A percentile compares a stretch with the other conserved stretches of the same genome.
phyloP scores from a whole-genome alignment of 2,113 vertebrate species.

The Rhegmatorhina hoffmannsi region DNA sequence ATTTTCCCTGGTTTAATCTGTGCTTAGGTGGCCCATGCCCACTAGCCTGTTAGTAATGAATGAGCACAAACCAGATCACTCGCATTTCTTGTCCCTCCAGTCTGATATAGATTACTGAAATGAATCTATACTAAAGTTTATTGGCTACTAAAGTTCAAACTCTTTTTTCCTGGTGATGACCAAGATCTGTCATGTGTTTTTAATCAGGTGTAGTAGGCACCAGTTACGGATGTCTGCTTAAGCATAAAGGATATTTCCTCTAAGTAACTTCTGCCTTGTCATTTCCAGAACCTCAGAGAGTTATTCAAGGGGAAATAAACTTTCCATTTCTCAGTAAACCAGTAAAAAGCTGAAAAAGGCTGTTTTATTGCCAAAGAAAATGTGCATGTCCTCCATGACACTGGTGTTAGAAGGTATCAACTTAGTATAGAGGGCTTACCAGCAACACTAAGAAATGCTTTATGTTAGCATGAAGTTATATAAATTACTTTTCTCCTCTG shows the following conservation, averaged over 20 bases:
- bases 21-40: not conserved
- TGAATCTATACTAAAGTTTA: not conserved
- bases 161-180: not conserved
- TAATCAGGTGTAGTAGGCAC: not conserved
- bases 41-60: not conserved
- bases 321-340: not conserved
- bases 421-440: not conserved
- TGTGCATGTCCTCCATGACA: not conserved
- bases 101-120: not conserved
- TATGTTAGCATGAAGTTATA: not conserved
- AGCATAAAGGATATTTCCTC: not conserved
- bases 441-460: not conserved
- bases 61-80: not conserved
- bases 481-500: not conserved
- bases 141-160: not conserved
- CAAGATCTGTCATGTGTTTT: not conserved
- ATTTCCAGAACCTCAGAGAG: not conserved
- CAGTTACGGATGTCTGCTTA: not conserved
- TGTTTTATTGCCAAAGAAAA: not conserved
- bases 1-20: not conserved
- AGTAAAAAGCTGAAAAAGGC: not conserved
- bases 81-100: rapidly evolving
- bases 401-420: not conserved
- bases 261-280: not conserved
- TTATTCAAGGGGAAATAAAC: not conserved